Evolutionary conservation across 2,888 invertebrate species (phyloP).

Genomic region (Teleogryllus oceanicus): DNA sequence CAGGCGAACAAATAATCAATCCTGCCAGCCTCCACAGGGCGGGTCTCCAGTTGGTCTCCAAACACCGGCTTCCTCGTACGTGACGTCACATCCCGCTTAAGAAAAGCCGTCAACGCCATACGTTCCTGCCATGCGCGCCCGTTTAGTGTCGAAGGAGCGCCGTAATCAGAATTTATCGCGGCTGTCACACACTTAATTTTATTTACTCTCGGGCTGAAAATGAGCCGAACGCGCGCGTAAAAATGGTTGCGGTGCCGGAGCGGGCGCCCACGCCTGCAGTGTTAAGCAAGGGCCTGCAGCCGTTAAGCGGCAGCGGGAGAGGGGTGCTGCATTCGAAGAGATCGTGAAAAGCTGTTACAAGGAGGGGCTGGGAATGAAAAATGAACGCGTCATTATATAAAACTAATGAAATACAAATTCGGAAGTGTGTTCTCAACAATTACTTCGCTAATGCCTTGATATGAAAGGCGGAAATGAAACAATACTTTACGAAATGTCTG

Average conservation of each 20-base stretch:
- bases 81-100: not conserved
- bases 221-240: not conserved
- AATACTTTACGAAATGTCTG: too few relatives aligned
- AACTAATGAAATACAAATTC: too few relatives aligned
- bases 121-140: not conserved
- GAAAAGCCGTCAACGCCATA: not conserved
- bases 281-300: not conserved
- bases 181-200: not conserved
- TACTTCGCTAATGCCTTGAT: too few relatives aligned
- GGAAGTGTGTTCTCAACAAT: too few relatives aligned
- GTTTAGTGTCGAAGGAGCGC: not conserved
- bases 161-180: not conserved
- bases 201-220: not conserved
- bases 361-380: too few relatives aligned
- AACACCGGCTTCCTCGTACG: not conserved
- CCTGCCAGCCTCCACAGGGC: too few relatives aligned
- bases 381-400: too few relatives aligned
- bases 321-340: not conserved
- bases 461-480: too few relatives aligned
- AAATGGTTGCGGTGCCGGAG: not conserved
- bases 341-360: too few relatives aligned
- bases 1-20: too few relatives aligned
- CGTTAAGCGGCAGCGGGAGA: not conserved
- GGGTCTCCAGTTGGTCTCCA: too few relatives aligned
- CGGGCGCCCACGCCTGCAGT: not conserved